These are phyloP conservation scores for Lagopus muta DNA, from an alignment of 2,113 vertebrate genomes.

Conservation along the genomic window DNA sequence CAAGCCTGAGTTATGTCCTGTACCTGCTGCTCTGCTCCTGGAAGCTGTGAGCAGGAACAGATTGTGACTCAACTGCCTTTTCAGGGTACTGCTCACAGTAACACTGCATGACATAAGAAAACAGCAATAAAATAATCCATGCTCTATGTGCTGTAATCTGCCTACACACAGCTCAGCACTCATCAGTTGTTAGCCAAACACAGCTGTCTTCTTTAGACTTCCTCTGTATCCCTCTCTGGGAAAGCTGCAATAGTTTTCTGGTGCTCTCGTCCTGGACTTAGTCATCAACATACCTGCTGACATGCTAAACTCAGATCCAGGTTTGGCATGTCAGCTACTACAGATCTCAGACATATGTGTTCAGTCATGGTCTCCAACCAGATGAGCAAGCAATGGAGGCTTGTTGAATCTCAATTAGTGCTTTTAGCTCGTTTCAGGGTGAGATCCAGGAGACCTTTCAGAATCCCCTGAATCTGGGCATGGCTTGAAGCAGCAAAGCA, in stretches of 20 bases:
- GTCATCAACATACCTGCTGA: neutral
- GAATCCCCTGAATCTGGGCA: neutral
- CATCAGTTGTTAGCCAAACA: neutral
- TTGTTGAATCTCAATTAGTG: neutral
- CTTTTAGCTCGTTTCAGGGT: neutral
- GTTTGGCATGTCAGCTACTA: neutral
- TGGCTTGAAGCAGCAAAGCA: neutral
- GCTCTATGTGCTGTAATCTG: neutral
- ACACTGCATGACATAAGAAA: neutral
- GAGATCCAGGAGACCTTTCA: neutral
- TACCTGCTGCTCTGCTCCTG: slow-evolving; percentile 23
- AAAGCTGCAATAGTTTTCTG: neutral
- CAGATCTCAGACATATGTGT: neutral
- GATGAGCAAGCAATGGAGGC: rapidly evolving
- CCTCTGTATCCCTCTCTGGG: neutral
- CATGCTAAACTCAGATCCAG: neutral
- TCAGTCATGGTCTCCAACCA: neutral
- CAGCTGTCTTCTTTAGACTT: neutral
- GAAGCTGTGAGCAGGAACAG: neutral
- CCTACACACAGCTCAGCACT: neutral
- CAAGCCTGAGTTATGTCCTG: neutral
- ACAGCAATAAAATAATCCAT: neutral
- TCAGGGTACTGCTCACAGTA: neutral
- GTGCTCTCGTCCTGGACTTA: neutral
- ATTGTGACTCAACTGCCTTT: slow-evolving; percentile 3